Evolutionary conservation across 2,888 invertebrate genomes (phyloP), one percentile per base, ranked within the genome.

Genomic region (Drosophila incognita): DNA sequence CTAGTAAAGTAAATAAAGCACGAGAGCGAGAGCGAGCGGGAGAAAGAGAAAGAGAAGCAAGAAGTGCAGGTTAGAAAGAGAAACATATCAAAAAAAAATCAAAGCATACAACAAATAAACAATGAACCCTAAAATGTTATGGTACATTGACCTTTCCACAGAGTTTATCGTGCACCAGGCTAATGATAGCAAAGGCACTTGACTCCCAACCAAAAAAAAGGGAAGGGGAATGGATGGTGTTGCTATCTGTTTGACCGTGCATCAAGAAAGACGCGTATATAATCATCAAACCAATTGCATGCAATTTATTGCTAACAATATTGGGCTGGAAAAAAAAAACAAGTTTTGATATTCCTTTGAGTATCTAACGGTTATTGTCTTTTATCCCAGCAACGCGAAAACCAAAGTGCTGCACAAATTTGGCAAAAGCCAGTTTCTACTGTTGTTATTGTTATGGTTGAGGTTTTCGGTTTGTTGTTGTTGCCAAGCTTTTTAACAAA

Each of bases 101-200:
- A 78, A 72, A 81, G 58, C 63, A 58, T 63, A 56, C 56, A 79
- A 56, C 69, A 79, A 76, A 76, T 69, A 88, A 89, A 76, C 82
- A 81, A 86, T 88, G 82, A 88, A 86, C 89, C 75, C 76, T 83
- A 88, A 81, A 87, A 74, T 60, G 24, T 48, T 72, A 53, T 73
- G 79, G 87, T 81, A 72, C 84, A 81, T 84, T 85, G 89, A 87
- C 82, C 89, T 74, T 76, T 68, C 69, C 72, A 46, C 64, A 63
- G 62, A 73, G 72, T 76, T 75, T 69, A 77, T 77, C 69, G 58
- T 59, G 62, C 46, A 38, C 29, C 67, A 31, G 81, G 78, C 78
- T 66, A 71, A 83, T 74, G 83, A 74, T 66, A 67, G 69, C 71
- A 56, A 46, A 49, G 62, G 62, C 81, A 79, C 78, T 78, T 81